phyloP scores from a whole-genome alignment of 2,888 invertebrate species.

The Acanthosepion lycidas region DNA sequence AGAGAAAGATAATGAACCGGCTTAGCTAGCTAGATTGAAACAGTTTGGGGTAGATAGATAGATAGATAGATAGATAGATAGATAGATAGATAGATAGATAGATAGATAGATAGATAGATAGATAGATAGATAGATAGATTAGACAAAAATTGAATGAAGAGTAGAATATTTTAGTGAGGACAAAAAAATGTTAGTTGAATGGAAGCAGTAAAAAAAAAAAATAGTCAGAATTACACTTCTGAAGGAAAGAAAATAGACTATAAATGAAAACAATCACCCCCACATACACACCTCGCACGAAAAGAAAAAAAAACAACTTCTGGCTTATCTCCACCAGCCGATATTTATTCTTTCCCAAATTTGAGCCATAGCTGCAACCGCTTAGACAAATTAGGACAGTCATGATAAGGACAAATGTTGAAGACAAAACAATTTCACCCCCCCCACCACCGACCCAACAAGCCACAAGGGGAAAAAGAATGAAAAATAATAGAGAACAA shows the following conservation, averaged over 20 bases:
- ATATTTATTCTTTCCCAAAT: not conserved
- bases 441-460: not conserved
- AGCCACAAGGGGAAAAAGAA: not conserved
- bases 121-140: not conserved
- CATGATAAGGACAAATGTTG: not conserved
- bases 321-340: not conserved
- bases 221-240: not conserved
- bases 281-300: not conserved
- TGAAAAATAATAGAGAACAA: not conserved
- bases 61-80: not conserved
- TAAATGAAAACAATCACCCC: not conserved
- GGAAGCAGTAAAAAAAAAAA: not conserved
- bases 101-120: not conserved
- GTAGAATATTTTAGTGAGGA: not conserved
- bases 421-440: not conserved
- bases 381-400: conserved; percentile 13
- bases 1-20: too few species aligned
- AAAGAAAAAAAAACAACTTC: not conserved
- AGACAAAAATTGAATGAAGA: not conserved
- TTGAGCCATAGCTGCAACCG: not conserved
- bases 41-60: too few species aligned
- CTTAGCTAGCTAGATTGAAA: not conserved
- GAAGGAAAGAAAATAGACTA: not conserved
- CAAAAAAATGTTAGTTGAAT: too few species aligned
- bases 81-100: not conserved